phyloP scores from a whole-genome alignment of 2,888 invertebrate species.

The Caenorhabditis virilis region DNA sequence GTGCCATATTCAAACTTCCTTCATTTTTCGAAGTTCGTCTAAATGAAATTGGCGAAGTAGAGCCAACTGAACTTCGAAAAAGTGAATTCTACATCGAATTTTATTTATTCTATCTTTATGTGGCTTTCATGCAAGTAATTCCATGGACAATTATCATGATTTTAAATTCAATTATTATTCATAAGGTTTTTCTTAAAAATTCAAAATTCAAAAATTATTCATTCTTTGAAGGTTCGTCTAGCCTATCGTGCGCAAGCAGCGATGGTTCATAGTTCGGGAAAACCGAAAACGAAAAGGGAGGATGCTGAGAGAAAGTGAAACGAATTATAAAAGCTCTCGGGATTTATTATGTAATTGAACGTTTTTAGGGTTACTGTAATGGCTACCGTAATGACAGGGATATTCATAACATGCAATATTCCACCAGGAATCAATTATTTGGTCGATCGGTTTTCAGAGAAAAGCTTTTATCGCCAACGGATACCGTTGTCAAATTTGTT shows the following conservation, averaged over 20 bases:
- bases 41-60: slow-evolving; percentile 46
- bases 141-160: slow-evolving; percentile 65
- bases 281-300: slow-evolving; percentile 32
- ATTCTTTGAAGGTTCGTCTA: slow-evolving; percentile 14
- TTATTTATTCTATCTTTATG: slow-evolving; percentile 57
- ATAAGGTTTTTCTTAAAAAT: slow-evolving; percentile 25
- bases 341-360: neutral
- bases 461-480: slow-evolving; percentile 31
- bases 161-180: slow-evolving; percentile 58
- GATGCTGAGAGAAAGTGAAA: slow-evolving; percentile 53
- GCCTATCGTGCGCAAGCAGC: slow-evolving; percentile 35
- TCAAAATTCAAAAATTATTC: neutral
- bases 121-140: slow-evolving; percentile 55
- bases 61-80: slow-evolving; percentile 51
- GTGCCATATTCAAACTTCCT: slow-evolving; percentile 62
- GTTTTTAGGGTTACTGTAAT: slow-evolving; percentile 59
- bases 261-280: slow-evolving; percentile 21
- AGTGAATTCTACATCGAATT: slow-evolving; percentile 54
- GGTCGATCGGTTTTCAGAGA: slow-evolving; percentile 43
- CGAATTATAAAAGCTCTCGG: neutral
- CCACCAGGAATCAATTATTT: slow-evolving; percentile 54
- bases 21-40: slow-evolving; percentile 58
- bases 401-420: slow-evolving; percentile 61
- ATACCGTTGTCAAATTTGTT: slow-evolving; percentile 64
- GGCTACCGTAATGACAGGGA: slow-evolving; percentile 61